phyloP scores from a whole-genome alignment of 2,797 vertebrate species.

The Pteronotus mesoamericanus region DNA sequence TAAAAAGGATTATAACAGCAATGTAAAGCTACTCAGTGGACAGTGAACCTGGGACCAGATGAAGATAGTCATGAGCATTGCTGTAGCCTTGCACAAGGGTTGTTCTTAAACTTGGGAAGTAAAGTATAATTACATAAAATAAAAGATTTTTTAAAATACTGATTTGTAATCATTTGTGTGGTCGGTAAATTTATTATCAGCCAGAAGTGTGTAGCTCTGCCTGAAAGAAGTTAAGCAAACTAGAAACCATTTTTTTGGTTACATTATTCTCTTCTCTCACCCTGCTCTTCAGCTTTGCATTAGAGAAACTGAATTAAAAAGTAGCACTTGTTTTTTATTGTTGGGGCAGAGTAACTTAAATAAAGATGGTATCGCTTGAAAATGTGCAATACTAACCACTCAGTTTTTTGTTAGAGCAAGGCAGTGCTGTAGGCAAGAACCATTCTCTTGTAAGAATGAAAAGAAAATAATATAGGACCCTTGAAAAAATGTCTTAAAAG shows the following conservation, averaged over 20 bases:
- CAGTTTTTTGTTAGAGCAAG: background rate
- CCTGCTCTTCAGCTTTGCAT: background rate
- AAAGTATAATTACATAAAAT: background rate
- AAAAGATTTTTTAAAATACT: background rate
- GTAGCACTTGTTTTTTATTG: background rate
- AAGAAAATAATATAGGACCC: background rate
- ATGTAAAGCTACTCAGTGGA: background rate
- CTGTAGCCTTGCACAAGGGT: background rate
- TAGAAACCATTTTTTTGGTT: conserved; percentile 22
- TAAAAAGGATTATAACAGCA: background rate
- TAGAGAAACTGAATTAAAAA: background rate
- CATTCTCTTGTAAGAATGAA: background rate
- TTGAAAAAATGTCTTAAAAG: background rate
- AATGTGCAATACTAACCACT: background rate
- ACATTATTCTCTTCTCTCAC: background rate
- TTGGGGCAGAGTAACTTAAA: background rate
- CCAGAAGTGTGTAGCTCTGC: background rate
- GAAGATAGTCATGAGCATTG: background rate
- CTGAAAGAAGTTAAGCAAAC: background rate
- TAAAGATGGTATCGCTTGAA: background rate
- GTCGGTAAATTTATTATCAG: conserved; percentile 22
- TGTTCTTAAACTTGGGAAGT: background rate
- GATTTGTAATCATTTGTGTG: conserved; percentile 24
- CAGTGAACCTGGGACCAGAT: background rate
- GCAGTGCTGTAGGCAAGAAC: background rate